These are phyloP conservation scores for Anguilla megastoma DNA, from an alignment of 2,797 vertebrate genomes.

Conservation along the genomic window DNA sequence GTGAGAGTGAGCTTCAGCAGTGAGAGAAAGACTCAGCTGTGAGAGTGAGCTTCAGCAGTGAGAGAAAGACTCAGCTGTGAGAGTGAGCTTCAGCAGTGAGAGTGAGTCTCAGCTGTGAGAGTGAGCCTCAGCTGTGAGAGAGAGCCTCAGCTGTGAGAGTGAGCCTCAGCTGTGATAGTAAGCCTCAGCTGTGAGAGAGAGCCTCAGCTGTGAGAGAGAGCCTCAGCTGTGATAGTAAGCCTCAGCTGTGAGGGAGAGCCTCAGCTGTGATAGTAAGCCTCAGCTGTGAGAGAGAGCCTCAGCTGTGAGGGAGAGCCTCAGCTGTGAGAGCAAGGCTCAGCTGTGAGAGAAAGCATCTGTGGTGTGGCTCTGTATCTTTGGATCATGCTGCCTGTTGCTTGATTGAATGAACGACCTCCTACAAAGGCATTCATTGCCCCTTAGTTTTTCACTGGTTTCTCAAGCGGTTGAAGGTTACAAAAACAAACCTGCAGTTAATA, in stretches of 20 bases:
- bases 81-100: too few relatives aligned
- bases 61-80: neutral
- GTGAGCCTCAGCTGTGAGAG: too few relatives aligned
- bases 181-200: too few relatives aligned
- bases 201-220: too few relatives aligned
- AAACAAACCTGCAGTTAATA: neutral
- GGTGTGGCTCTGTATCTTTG: neutral
- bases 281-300: neutral
- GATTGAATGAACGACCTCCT: neutral
- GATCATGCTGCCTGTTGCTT: neutral
- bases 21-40: neutral
- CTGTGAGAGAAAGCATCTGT: neutral
- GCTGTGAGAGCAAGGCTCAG: neutral
- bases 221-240: too few relatives aligned
- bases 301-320: neutral
- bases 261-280: neutral
- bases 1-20: neutral
- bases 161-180: too few relatives aligned
- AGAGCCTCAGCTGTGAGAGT: too few relatives aligned
- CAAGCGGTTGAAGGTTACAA: neutral
- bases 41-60: neutral
- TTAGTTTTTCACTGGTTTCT: constrained; percentile 17
- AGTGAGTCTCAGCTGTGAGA: too few relatives aligned
- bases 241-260: too few relatives aligned
- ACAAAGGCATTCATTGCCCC: neutral